A percentile compares a stretch with the other conserved stretches of the same genome.
Conservation (phyloP, 2,797 vertebrate species). For the Dallia pectoralis region DNA sequence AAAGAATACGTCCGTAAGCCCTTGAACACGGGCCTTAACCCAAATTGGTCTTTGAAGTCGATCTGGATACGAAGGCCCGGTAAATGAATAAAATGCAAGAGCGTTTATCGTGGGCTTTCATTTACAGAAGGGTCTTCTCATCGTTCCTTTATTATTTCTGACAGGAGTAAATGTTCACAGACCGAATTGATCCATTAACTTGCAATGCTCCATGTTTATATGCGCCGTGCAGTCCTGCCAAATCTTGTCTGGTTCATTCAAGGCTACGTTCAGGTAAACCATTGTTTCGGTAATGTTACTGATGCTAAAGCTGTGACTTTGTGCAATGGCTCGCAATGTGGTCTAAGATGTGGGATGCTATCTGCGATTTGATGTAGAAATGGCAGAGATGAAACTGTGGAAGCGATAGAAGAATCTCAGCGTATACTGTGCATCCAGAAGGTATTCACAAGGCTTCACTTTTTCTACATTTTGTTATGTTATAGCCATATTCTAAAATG, state of each 20-base stretch:
- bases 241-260: background rate
- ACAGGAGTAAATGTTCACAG: background rate
- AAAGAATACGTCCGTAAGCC: no score
- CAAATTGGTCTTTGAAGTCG: no score
- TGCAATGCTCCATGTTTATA: background rate
- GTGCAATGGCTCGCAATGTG: background rate
- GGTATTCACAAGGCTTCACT: no score
- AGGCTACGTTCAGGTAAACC: background rate
- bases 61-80: no score
- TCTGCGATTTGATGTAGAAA: background rate
- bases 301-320: constrained; percentile 4
- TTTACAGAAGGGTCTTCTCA: background rate
- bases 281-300: background rate
- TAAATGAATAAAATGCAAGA: background rate
- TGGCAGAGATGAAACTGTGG: background rate
- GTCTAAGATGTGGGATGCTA: background rate
- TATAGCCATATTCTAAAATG: no score
- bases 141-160: background rate
- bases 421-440: no score
- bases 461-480: no score
- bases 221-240: background rate
- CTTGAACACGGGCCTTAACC: no score
- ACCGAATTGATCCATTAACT: background rate
- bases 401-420: background rate
- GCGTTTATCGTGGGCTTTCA: background rate